Base-by-base conservation (phyloP, 2,113 vertebrate genomes). In the Eulacestoma nigropectus region DNA sequence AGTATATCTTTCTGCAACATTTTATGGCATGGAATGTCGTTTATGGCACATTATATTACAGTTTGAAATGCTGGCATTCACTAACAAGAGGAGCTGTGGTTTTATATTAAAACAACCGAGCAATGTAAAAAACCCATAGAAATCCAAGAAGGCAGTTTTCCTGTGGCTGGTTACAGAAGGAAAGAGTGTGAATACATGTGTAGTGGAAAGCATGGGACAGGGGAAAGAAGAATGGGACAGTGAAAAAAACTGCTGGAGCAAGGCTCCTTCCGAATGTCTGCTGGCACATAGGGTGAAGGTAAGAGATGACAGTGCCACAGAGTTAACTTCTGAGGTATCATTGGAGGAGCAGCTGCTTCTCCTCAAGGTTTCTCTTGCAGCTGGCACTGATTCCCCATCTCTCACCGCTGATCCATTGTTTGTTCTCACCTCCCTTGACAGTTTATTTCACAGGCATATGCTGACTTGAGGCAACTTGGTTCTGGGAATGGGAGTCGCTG, bases 1-100 rank as follows among this genome's bases (percentile, higher is more conserved):
- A 95, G 76, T 97, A 96, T 97, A 97, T 91, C 92, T 98, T 97
- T 97, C 94, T 98, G 96, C 96, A 98, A 98, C 97, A 97, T 97
- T 98, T 97, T 96, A 97, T 89, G 84, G 76, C 82, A 87, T 91
- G 93, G 93, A 97, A 95, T 96, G 93, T 92, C 14, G 13, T 97
- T 98, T 98, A 97, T 95, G 84, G 95, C 94, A 97, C 95, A 55
- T 97, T 91, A 85, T 92, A 94, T 96, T 97, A 89, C 77, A 77
- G 76, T 89, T 94, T 88, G 74, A 96, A 97, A 97, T 77, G 87
- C 75, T 90, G 91, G 87, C 57, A 53, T 86, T 90, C 93, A 85
- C 94, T 94, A 94, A 89, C 88, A 76, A 89, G 72, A 63, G 86
- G 46, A 80, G 25, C 39, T 93, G 84, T 63, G 88, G 92, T 84